A percentile compares a stretch with the other conserved stretches of the same genome.
Evolutionary conservation across 2,113 vertebrate genomes (phyloP).

Genomic region (Eretmochelys imbricata): DNA sequence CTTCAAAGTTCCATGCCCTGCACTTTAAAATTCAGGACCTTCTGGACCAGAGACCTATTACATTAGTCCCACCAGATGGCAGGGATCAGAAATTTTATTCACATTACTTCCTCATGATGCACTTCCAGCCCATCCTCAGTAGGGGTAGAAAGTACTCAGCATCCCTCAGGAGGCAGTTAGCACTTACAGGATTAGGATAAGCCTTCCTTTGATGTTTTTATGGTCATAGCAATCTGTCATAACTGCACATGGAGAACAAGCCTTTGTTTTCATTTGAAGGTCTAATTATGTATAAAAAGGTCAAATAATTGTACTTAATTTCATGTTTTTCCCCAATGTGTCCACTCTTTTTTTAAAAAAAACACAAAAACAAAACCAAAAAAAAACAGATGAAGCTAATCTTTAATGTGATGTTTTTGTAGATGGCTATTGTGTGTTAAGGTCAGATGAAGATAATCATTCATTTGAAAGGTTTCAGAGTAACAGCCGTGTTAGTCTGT

Average conservation of each 20-base stretch:
- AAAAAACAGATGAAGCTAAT: not conserved
- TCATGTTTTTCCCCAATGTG: not conserved
- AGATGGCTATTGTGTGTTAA: not conserved
- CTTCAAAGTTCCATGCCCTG: not conserved
- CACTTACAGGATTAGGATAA: conserved; percentile 63
- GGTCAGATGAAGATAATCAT: not conserved
- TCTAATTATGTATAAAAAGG: conserved; percentile 5
- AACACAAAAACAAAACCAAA: not conserved
- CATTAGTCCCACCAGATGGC: not conserved
- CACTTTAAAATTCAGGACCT: not conserved
- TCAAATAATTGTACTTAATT: not conserved
- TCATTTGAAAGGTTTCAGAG: not conserved
- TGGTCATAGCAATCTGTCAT: conserved; percentile 61
- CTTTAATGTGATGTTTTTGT: not conserved
- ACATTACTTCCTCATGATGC: conserved; percentile 11
- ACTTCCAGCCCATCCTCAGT: conserved; percentile 30
- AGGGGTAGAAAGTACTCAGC: conserved; percentile 55
- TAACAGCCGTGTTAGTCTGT: too few species aligned
- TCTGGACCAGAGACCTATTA: not conserved
- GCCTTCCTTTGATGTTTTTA: conserved; percentile 59
- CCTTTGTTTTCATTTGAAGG: conserved; percentile 53
- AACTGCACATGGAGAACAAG: conserved; percentile 38
- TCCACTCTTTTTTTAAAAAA: not conserved
- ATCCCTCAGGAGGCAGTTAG: conserved; percentile 54
- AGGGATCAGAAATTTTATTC: not conserved